A percentile compares a stretch with the other conserved stretches of the same genome.
Evolutionary conservation across 2,888 invertebrate species (phyloP).

Genomic region (Drosophila longiperda): DNA sequence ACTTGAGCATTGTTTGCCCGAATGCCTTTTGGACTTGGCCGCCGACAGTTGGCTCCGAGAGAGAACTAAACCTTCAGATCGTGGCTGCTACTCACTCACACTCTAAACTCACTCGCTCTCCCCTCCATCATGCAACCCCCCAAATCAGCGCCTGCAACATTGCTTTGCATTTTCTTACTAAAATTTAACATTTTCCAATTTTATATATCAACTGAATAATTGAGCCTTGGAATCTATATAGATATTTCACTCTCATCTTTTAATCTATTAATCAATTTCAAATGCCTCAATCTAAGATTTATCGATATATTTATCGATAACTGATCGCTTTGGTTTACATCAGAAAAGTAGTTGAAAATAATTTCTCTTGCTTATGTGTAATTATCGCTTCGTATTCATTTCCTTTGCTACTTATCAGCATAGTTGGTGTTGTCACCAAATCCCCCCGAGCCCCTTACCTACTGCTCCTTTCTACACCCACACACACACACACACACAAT

Average conservation of each 20-base stretch:
- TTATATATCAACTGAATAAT: not conserved
- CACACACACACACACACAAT: slow-evolving; percentile 10
- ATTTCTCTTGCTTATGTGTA: slow-evolving; percentile 1
- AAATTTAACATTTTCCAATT: not conserved
- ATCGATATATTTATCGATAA: slow-evolving; percentile 32
- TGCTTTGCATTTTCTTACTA: not conserved
- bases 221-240: not conserved
- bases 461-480: not conserved
- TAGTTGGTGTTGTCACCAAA: slow-evolving; percentile 21
- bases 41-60: slow-evolving; percentile 18
- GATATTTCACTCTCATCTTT: not conserved
- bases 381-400: slow-evolving; percentile 54
- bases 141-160: not conserved
- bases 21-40: slow-evolving; percentile 41
- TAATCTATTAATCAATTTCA: not conserved
- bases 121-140: not conserved
- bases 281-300: not conserved
- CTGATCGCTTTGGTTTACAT: not conserved
- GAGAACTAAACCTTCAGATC: slow-evolving; percentile 6
- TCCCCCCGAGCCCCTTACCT: not conserved
- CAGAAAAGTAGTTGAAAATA: slow-evolving; percentile 16
- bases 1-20: slow-evolving; percentile 31
- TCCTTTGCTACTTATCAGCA: slow-evolving; percentile 60
- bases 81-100: not conserved
- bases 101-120: not conserved